These are phyloP conservation scores for Patella ulyssiponensis DNA, from an alignment of 2,888 invertebrate genomes.

Conservation along the genomic window DNA sequence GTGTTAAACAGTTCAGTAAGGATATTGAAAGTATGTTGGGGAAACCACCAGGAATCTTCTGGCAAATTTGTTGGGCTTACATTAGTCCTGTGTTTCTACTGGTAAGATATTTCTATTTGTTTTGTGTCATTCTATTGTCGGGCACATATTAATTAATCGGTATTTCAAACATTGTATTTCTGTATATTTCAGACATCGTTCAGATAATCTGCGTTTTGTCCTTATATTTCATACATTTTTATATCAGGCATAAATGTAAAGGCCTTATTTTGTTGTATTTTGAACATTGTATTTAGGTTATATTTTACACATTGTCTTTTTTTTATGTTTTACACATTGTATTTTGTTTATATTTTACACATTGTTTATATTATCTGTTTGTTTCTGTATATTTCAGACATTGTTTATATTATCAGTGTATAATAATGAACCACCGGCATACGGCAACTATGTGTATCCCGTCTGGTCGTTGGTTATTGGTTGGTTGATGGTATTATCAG, in stretches of 20 bases:
- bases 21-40: constrained; percentile 71
- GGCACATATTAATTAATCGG: too few species aligned
- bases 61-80: constrained; percentile 68
- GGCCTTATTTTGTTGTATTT: too few species aligned
- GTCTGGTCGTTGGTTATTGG: constrained; percentile 63
- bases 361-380: not conserved
- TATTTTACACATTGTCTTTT: too few species aligned
- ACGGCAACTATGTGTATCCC: constrained; percentile 61
- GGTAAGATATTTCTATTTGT: constrained; percentile 47
- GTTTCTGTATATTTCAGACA: constrained; percentile 42
- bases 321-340: too few species aligned
- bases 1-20: constrained; percentile 65
- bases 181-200: too few species aligned
- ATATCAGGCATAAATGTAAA: too few species aligned
- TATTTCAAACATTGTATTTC: not conserved
- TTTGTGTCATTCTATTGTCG: not conserved
- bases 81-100: constrained; percentile 68
- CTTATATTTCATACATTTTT: too few species aligned
- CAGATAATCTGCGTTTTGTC: too few species aligned
- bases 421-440: constrained; percentile 46
- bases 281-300: too few species aligned
- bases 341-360: too few species aligned
- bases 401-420: constrained; percentile 65
- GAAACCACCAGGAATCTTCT: constrained; percentile 63
- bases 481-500: constrained; percentile 68